These are phyloP conservation scores for Thaumatotibia leucotreta DNA, from an alignment of 1,140 invertebrate genomes.

Conservation along the genomic window DNA sequence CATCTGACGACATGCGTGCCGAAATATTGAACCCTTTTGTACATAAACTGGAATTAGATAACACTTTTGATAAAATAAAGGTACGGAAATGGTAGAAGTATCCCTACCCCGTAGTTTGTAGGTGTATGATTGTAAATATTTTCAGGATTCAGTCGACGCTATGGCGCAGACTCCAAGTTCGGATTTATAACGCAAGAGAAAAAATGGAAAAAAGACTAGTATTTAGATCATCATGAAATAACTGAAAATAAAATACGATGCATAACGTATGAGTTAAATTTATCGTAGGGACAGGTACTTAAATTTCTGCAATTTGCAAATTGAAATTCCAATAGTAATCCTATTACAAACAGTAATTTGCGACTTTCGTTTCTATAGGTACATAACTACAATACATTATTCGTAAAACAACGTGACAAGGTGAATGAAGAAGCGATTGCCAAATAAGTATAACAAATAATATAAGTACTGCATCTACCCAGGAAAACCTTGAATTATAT, in stretches of 20 bases:
- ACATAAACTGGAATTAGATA: slow-evolving; percentile 88
- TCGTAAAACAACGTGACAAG: neutral
- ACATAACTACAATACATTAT: no score
- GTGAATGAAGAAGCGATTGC: neutral
- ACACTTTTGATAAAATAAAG: slow-evolving; percentile 90
- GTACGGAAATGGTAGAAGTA: slow-evolving; percentile 72
- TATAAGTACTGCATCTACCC: neutral
- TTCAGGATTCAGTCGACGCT: neutral
- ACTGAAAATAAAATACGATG: no score
- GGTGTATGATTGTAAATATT: neutral
- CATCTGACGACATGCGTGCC: slow-evolving; percentile 70
- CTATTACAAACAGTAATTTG: neutral
- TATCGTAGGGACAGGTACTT: no score
- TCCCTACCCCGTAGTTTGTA: neutral
- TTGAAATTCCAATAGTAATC: neutral
- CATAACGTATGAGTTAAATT: no score
- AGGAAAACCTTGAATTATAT: slow-evolving; percentile 2
- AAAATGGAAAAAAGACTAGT: neutral
- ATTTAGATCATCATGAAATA: neutral
- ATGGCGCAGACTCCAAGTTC: neutral
- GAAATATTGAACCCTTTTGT: slow-evolving; percentile 88
- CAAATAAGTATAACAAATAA: slow-evolving; percentile 4
- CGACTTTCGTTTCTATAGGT: no score
- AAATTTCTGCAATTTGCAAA: no score
- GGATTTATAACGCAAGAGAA: neutral